These are phyloP conservation scores for Eueides isabella DNA, from an alignment of 1,140 invertebrate genomes.

Conservation along the genomic window DNA sequence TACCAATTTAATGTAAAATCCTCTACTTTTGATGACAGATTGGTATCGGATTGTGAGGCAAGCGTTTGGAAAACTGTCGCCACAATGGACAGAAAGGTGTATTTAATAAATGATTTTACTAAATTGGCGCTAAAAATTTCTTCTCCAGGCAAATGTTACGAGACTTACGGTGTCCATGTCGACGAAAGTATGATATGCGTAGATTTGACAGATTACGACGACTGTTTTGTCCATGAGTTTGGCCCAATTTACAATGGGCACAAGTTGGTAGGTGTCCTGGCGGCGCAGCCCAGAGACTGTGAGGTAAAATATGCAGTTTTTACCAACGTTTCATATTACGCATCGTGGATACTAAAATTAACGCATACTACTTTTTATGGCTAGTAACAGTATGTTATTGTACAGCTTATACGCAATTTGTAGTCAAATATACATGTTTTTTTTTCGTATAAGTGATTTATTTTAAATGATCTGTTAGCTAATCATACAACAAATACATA, in stretches of 20 bases:
- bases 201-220: conserved; percentile 55
- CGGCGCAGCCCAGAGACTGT: conserved; percentile 60
- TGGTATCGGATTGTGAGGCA: conserved; percentile 41
- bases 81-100: conserved; percentile 66
- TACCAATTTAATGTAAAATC: conserved; percentile 47
- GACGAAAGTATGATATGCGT: conserved; percentile 63
- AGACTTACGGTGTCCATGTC: conserved; percentile 51
- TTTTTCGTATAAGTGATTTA: neutral
- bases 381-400: conserved; percentile 21
- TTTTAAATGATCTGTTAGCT: too few relatives aligned
- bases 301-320: conserved; percentile 65
- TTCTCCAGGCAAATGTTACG: conserved; percentile 45
- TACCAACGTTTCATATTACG: conserved; percentile 68
- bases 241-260: conserved; percentile 61
- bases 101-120: conserved; percentile 67
- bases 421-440: neutral
- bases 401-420: neutral
- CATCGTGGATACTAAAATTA: conserved; percentile 65
- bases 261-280: conserved; percentile 61
- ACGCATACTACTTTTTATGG: conserved; percentile 57
- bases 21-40: conserved; percentile 49
- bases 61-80: conserved; percentile 70
- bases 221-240: conserved; percentile 71
- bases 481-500: too few relatives aligned
- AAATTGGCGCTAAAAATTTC: conserved; percentile 48